Conservation (phyloP, 2,888 invertebrate genomes). For the Chloroclystis v-ata region DNA sequence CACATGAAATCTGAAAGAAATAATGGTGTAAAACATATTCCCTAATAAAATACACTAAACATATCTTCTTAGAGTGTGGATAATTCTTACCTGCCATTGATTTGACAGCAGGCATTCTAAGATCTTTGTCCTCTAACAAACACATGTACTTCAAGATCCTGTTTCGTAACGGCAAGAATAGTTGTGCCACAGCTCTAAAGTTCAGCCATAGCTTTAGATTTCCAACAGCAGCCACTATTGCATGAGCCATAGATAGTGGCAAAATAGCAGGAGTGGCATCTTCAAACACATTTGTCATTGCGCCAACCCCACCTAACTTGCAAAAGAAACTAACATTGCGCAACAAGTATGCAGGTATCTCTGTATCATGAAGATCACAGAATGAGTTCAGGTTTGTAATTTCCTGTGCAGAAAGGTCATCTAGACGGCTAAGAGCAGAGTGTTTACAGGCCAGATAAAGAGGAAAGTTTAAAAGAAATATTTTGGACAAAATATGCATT, state of each 20-base stretch:
- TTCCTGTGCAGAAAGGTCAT: conserved; percentile 91
- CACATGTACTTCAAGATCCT: conserved; percentile 96
- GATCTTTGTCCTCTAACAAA: conserved; percentile 92
- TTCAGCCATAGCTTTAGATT: conserved; percentile 96
- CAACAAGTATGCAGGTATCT: conserved; percentile 92
- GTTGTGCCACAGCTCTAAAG: conserved; percentile 91
- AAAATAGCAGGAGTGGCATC: conserved; percentile 83
- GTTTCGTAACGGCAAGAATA: conserved; percentile 91
- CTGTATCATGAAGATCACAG: conserved; percentile 95
- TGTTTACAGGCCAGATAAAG: conserved; percentile 92
- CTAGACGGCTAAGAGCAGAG: conserved; percentile 86
- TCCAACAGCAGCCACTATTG: conserved; percentile 93
- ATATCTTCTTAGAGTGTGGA: not conserved
- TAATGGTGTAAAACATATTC: not conserved
- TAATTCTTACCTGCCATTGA: conserved; percentile 89
- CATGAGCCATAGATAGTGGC: conserved; percentile 93
- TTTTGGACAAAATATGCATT: conserved; percentile 90
- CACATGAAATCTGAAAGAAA: conserved; percentile 89
- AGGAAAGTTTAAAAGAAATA: conserved; percentile 93
- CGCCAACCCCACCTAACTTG: conserved; percentile 91
- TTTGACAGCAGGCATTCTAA: conserved; percentile 91
- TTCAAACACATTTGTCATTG: conserved; percentile 92
- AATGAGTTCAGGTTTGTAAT: conserved; percentile 86
- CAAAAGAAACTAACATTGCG: conserved; percentile 96
- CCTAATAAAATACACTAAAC: not conserved